Conservation (phyloP, 1,140 invertebrate genomes). For the Bombus balteatus region DNA sequence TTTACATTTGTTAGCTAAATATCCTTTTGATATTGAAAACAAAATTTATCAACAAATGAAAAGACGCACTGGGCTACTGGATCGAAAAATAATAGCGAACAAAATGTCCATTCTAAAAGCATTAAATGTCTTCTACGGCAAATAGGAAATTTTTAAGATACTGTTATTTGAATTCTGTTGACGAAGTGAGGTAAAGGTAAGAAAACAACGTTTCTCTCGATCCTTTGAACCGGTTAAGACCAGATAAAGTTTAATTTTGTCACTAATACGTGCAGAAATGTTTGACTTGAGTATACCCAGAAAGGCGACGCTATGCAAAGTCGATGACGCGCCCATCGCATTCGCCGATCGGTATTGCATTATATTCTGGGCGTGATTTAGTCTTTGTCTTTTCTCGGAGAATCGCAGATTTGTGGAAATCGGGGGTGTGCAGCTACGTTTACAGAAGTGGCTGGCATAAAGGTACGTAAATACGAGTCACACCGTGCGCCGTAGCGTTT, state of each 20-base stretch:
- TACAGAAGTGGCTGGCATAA: slow-evolving; percentile 3
- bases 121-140: background rate
- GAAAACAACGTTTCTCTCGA: background rate
- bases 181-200: too few relatives aligned
- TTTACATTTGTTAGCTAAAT: background rate
- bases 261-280: background rate
- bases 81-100: too few relatives aligned
- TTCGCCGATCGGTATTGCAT: background rate
- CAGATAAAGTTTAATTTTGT: background rate
- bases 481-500: background rate
- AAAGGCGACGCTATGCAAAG: too few relatives aligned
- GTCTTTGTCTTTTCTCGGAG: background rate
- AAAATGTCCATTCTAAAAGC: too few relatives aligned
- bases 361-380: slow-evolving; percentile 6
- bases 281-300: too few relatives aligned
- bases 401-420: background rate
- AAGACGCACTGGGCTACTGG: background rate
- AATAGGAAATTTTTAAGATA: background rate
- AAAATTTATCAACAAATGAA: background rate
- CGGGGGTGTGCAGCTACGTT: background rate
- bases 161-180: background rate
- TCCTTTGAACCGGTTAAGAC: background rate
- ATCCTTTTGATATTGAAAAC: background rate
- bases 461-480: slow-evolving; percentile 21
- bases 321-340: too few relatives aligned